A percentile compares a stretch with the other conserved stretches of the same genome.
phyloP scores from a whole-genome alignment of 2,113 vertebrate genomes.

The Chiloscyllium plagiosum region DNA sequence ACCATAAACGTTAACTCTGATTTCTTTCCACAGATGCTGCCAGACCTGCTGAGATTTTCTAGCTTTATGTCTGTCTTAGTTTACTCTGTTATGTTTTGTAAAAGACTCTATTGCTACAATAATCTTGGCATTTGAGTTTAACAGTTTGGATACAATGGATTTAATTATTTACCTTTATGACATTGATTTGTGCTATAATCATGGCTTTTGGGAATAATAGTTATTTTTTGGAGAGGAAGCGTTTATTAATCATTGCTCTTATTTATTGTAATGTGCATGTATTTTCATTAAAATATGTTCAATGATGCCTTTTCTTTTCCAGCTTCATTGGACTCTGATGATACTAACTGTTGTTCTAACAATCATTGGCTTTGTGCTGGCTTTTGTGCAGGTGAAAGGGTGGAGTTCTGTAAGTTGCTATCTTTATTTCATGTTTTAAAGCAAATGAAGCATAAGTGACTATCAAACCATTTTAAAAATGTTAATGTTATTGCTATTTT shows the following conservation, averaged over 20 bases:
- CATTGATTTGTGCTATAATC: not conserved
- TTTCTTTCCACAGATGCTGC: too few relatives aligned
- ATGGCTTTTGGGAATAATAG: not conserved
- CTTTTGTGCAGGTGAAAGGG: conserved; percentile 46
- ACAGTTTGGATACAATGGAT: not conserved
- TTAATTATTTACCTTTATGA: not conserved
- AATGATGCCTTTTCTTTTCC: not conserved
- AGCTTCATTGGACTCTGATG: conserved; percentile 63
- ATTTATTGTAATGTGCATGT: not conserved
- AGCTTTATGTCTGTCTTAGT: not conserved
- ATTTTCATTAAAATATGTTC: not conserved
- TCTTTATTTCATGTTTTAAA: not conserved
- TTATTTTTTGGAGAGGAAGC: not conserved
- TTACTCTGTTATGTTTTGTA: not conserved
- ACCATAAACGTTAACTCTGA: too few relatives aligned
- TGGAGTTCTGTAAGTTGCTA: conserved; percentile 57
- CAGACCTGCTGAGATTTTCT: too few relatives aligned
- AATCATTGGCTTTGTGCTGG: conserved; percentile 58
- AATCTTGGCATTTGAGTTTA: not conserved
- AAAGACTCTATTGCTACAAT: not conserved
- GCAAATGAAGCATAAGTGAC: not conserved
- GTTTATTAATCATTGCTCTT: not conserved
- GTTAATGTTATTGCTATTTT: not conserved
- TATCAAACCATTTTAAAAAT: not conserved
- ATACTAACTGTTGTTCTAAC: conserved; percentile 50